Percentiles rank a stretch among this genome's conserved stretches.
Evolutionary conservation across 2,113 vertebrate species (phyloP).

Genomic region (Stegastes partitus): DNA sequence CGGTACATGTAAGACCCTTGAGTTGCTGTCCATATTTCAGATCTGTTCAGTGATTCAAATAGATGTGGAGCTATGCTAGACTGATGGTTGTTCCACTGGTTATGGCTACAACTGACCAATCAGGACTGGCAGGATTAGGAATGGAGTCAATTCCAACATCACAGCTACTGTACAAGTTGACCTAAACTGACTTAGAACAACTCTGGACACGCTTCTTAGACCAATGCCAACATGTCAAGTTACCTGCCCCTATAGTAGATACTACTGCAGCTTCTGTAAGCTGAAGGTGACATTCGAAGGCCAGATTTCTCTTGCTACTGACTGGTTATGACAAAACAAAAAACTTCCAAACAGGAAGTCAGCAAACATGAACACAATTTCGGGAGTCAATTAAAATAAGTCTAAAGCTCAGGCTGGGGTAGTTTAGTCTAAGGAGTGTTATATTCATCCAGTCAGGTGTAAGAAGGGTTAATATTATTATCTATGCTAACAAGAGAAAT

Average conservation of each 20-base stretch:
- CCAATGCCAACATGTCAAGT: background rate
- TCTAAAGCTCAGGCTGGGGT: background rate
- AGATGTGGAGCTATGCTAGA: background rate
- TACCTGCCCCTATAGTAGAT: too few species aligned
- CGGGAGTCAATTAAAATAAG: background rate
- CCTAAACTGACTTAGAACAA: background rate
- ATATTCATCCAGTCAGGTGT: slow-evolving; percentile 1
- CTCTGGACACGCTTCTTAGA: background rate
- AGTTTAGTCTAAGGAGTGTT: background rate
- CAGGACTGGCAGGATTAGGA: too few species aligned
- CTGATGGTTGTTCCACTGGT: background rate
- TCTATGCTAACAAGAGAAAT: slow-evolving; percentile 13
- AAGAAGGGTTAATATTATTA: slow-evolving; percentile 23
- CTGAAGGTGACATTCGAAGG: background rate
- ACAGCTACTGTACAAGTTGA: background rate
- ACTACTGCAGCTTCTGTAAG: background rate
- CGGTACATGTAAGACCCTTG: background rate
- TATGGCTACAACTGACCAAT: background rate
- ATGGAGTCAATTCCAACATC: background rate
- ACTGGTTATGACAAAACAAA: background rate
- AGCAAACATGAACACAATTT: background rate
- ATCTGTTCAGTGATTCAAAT: background rate
- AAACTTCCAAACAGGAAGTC: background rate
- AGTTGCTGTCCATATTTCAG: background rate
- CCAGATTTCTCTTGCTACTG: background rate